A percentile compares a stretch with the other conserved stretches of the same genome.
Conservation (phyloP, 2,888 invertebrate genomes). For the Andrena fulva region DNA sequence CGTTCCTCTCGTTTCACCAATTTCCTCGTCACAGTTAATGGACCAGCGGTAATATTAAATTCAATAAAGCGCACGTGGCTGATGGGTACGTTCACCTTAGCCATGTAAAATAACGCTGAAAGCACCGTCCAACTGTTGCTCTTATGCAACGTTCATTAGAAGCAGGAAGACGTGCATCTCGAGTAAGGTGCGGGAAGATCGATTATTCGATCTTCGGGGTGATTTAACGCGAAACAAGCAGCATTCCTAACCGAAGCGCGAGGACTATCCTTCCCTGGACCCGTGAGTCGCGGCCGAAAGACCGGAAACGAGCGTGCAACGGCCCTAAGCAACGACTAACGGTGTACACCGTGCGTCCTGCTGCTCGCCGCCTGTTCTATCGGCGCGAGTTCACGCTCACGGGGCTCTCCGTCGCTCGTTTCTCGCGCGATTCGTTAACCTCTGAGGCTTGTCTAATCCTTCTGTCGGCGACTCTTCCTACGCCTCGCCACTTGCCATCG, state of each 20-base stretch:
- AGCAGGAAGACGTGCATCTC: constrained; percentile 11
- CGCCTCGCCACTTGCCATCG: constrained; percentile 12
- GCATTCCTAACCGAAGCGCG: constrained; percentile 54
- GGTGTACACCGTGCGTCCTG: constrained; percentile 58
- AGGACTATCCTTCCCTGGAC: constrained; percentile 57
- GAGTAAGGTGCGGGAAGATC: constrained; percentile 38
- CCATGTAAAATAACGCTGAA: neutral
- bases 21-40: neutral
- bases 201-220: constrained; percentile 53
- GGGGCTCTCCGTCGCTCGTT: constrained; percentile 38
- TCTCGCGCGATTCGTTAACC: constrained; percentile 50
- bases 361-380: constrained; percentile 42
- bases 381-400: constrained; percentile 58
- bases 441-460: constrained; percentile 53
- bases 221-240: constrained; percentile 48
- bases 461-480: constrained; percentile 42
- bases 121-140: constrained; percentile 4
- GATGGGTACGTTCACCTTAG: neutral
- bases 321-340: constrained; percentile 75
- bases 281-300: constrained; percentile 69
- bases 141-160: constrained; percentile 30
- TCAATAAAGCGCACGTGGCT: constrained; percentile 1
- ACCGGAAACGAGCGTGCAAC: constrained; percentile 76
- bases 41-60: neutral
- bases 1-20: no score